phyloP scores from a whole-genome alignment of 2,113 vertebrate genomes.

The Phylloscopus whistleri region DNA sequence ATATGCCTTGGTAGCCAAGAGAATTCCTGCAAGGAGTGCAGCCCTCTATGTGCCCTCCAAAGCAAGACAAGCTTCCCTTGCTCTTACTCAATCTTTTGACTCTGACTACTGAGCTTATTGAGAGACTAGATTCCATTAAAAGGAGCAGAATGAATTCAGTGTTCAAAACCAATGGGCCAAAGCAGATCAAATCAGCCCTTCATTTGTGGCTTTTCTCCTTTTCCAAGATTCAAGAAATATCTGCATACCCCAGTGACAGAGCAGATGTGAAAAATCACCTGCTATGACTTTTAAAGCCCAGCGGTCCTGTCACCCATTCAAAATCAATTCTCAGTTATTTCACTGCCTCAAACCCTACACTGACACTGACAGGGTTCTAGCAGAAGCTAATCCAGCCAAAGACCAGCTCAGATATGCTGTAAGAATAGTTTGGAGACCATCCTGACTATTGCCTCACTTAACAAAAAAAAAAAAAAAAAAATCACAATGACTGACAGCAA shows the following conservation, averaged over 20 bases:
- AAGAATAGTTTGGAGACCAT: not conserved
- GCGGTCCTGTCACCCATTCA: not conserved
- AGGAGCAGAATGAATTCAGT: constrained; percentile 35
- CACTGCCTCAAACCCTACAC: not conserved
- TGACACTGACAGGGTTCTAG: not conserved
- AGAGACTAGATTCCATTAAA: not conserved
- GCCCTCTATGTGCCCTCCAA: not conserved
- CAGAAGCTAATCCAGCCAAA: not conserved
- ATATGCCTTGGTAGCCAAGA: not conserved
- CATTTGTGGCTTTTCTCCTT: constrained; percentile 1
- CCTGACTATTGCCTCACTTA: not conserved
- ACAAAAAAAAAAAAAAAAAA: not conserved
- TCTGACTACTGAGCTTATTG: constrained; percentile 17
- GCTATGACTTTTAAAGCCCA: not conserved
- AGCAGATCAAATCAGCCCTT: constrained; percentile 28
- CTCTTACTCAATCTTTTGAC: constrained; percentile 23
- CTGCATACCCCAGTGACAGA: not conserved
- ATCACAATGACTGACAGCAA: not conserved
- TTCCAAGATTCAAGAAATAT: not conserved
- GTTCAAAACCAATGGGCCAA: constrained; percentile 37
- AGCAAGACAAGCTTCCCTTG: constrained; percentile 7
- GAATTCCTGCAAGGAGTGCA: not conserved
- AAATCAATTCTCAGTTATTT: constrained; percentile 18
- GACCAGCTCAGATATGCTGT: not conserved
- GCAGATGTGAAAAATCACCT: constrained; percentile 56